These are phyloP conservation scores for Odontocerum albicorne DNA, from an alignment of 2,888 invertebrate species.

Conservation along the genomic window DNA sequence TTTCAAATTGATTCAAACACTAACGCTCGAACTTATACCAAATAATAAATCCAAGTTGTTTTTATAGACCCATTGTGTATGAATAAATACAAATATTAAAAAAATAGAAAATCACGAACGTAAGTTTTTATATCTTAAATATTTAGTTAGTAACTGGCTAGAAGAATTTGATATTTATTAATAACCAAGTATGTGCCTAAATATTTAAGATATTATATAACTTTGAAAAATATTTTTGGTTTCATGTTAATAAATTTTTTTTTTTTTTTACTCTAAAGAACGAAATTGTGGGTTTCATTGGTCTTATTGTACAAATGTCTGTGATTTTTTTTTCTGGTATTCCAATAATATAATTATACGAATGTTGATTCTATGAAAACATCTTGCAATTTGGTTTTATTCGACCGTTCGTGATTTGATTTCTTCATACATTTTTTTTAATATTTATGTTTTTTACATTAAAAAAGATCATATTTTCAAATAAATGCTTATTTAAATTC, in stretches of 20 bases:
- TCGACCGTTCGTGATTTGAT: constrained; percentile 1
- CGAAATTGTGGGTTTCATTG: neutral
- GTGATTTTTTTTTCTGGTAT: too few relatives aligned
- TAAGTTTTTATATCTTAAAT: too few relatives aligned
- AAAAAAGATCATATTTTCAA: constrained; percentile 8
- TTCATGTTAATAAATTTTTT: neutral
- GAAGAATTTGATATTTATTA: too few relatives aligned
- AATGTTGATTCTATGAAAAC: neutral
- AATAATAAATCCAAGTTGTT: neutral
- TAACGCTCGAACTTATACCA: neutral
- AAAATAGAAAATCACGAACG: too few relatives aligned
- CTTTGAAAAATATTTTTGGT: too few relatives aligned
- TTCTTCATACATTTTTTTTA: constrained; percentile 2
- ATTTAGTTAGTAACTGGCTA: too few relatives aligned
- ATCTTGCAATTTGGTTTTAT: constrained; percentile 3
- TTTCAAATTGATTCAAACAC: neutral
- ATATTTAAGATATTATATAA: too few relatives aligned
- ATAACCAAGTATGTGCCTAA: too few relatives aligned
- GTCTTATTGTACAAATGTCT: neutral
- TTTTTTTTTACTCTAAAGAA: neutral
- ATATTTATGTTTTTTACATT: neutral
- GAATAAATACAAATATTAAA: too few relatives aligned
- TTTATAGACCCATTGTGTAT: constrained; percentile 1
- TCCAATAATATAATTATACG: neutral
- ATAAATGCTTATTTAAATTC: too few relatives aligned